Percentiles rank a stretch among this genome's conserved stretches.
Conservation (phyloP, 35 echinoderm and acorn worm species). For the Chiridota heheva region DNA sequence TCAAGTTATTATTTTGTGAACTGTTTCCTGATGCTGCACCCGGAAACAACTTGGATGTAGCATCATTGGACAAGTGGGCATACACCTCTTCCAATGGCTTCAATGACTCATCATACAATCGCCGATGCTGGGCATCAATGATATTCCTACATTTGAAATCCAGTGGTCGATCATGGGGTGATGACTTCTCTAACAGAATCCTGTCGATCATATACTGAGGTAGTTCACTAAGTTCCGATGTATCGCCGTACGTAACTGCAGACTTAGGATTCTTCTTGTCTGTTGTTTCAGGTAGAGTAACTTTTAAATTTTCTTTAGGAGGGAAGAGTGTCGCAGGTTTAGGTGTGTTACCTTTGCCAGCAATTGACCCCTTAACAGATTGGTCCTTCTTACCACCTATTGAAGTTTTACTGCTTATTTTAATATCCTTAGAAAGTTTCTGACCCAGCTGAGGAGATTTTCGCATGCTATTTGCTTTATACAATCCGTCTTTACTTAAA, state of each 20-base stretch:
- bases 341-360: too few species aligned
- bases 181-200: slow-evolving; percentile 58
- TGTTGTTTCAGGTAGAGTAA: neutral
- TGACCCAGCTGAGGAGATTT: neutral
- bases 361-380: too few species aligned
- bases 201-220: slow-evolving; percentile 83
- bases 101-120: slow-evolving; percentile 38
- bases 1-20: neutral
- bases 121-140: slow-evolving; percentile 85
- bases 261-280: neutral
- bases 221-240: slow-evolving; percentile 50
- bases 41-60: slow-evolving; percentile 72
- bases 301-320: slow-evolving; percentile 34
- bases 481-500: neutral
- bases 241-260: neutral
- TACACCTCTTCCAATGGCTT: slow-evolving; percentile 73
- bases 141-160: slow-evolving; percentile 95
- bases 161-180: slow-evolving; percentile 80
- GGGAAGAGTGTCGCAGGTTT: too few species aligned
- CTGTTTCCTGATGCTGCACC: neutral
- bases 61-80: slow-evolving; percentile 74
- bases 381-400: too few species aligned
- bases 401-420: too few species aligned
- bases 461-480: slow-evolving; percentile 20
- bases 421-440: neutral